These are phyloP conservation scores for Phaonia tiefii DNA, from an alignment of 2,888 invertebrate species.

Conservation along the genomic window DNA sequence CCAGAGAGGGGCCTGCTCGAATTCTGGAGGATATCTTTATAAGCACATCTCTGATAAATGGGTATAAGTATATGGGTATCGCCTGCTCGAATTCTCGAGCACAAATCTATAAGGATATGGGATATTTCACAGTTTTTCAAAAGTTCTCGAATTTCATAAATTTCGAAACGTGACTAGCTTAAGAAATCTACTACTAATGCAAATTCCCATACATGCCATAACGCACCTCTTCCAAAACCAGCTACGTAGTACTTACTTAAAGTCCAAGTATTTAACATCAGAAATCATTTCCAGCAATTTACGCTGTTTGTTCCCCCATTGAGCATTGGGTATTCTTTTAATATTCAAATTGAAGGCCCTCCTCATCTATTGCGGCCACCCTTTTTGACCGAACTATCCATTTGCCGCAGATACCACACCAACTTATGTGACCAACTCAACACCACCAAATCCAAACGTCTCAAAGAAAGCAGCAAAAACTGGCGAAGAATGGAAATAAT, in stretches of 20 bases:
- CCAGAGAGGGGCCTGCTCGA: too few species aligned
- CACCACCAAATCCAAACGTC: constrained; percentile 31
- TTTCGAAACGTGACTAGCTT: too few species aligned
- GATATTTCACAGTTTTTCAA: too few species aligned
- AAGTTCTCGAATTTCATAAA: too few species aligned
- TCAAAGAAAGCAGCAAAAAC: neutral
- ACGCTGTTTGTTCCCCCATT: constrained; percentile 39
- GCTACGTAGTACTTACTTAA: neutral
- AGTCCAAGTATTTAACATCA: constrained; percentile 10
- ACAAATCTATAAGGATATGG: too few species aligned
- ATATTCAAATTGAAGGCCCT: constrained; percentile 48
- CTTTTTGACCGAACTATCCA: neutral
- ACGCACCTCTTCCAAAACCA: neutral
- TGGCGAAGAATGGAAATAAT: constrained; percentile 19
- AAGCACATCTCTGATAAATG: too few species aligned
- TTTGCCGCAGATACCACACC: neutral
- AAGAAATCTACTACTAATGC: too few species aligned
- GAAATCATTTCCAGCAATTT: constrained; percentile 60
- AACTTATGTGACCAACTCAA: constrained; percentile 12
- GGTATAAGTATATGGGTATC: too few species aligned
- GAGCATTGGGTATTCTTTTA: constrained; percentile 41
- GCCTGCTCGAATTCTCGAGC: too few species aligned
- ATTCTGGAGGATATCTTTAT: too few species aligned
- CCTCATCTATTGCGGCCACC: constrained; percentile 8
- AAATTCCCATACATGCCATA: neutral